Percentiles rank a stretch among this genome's conserved stretches.
Evolutionary conservation across 2,113 vertebrate species (phyloP).

Genomic region (Pedionomus torquatus): DNA sequence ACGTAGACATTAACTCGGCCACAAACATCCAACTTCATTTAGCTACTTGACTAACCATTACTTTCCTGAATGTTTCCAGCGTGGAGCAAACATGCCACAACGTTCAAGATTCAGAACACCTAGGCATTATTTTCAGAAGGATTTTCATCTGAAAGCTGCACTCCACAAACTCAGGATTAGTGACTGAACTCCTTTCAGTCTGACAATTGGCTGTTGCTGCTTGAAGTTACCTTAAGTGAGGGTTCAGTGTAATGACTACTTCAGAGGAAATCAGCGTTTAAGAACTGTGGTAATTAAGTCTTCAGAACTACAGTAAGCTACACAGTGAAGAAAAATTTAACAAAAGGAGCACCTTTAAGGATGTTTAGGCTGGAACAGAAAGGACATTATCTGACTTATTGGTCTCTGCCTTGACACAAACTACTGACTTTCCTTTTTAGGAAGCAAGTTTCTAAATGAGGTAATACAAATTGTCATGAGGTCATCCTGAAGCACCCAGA

Average conservation of each 20-base stretch:
- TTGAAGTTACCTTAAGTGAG: neutral
- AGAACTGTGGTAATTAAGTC: neutral
- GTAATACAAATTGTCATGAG: neutral
- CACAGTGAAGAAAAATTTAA: neutral
- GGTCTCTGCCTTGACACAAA: neutral
- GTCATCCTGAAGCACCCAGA: neutral
- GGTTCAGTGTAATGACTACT: neutral
- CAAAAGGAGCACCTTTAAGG: neutral
- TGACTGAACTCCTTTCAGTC: neutral
- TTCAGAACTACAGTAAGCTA: neutral
- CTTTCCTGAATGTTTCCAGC: neutral
- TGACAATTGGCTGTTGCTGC: neutral
- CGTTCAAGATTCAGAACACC: neutral
- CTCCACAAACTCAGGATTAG: neutral
- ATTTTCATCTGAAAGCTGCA: constrained; percentile 10
- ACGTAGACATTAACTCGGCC: neutral
- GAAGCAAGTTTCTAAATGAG: neutral
- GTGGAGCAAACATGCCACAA: neutral
- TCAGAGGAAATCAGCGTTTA: neutral
- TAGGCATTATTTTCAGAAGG: neutral
- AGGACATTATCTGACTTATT: neutral
- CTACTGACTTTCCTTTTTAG: neutral
- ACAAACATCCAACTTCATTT: neutral
- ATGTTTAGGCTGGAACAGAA: neutral
- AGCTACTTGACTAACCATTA: neutral